Base-by-base conservation (phyloP, 2,797 vertebrate genomes). In the Zalophus californianus region DNA sequence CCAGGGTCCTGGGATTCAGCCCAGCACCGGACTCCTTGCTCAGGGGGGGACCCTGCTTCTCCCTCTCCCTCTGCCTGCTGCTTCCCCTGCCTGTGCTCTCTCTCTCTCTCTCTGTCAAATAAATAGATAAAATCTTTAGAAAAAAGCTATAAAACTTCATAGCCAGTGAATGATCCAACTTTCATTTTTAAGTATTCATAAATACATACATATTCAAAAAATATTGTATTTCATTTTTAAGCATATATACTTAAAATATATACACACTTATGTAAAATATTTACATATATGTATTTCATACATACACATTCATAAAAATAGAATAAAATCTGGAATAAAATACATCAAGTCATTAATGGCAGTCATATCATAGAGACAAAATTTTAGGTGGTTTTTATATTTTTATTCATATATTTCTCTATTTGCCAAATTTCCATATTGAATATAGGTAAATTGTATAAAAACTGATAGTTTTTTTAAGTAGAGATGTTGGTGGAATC, bases 381-480 rank as follows among this genome's bases (percentile, higher is more conserved):
- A 89, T 75, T 83, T 95, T 80, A 78, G 52, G 44, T 38, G 25
- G 84, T 75, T 79, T 91, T 87, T 27, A 23, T 75, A 54, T 79
- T 72, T 92, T 80, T 52, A 86, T 78, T 86, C 23, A 44, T 88
- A 29, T 52, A 1, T 50, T 90, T 70, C 38, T 70, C 9, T 78
- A 66, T 56, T 90, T 93, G 72, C 25, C 14, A 75, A 44, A 86
- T 52, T 84, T 87, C 38, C 62, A 15, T 90, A 72, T 11, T 78
- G 11, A 72, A 91, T 66, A 41, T 12, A 78, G 60, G 27, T 88
- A 52, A 78, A 10, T 52, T 48, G 84, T 41, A 52, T 32, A 82
- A 79, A 10, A 83, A 88, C 9, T 70, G 25, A 44, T 72, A 38
- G 4, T 12, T n/a, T 25, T 79, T 70, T 9, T 8, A 80, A 41